A percentile compares a stretch with the other conserved stretches of the same genome.
Conservation (phyloP, 2,888 invertebrate genomes). For the Hetaerina titia region DNA sequence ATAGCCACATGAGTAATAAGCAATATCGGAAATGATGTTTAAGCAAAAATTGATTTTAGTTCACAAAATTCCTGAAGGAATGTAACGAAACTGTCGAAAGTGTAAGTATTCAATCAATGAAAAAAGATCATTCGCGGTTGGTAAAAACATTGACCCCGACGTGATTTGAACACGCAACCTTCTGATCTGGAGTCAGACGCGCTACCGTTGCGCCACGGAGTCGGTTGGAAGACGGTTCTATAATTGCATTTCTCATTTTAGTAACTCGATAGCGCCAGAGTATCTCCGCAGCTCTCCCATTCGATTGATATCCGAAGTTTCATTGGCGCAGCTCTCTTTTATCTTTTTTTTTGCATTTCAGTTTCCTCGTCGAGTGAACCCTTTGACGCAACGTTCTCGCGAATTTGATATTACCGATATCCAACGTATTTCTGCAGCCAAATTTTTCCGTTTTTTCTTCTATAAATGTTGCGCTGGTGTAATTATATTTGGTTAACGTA, state of each 20-base stretch:
- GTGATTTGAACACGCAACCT: constrained; percentile 47
- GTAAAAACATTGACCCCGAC: background rate
- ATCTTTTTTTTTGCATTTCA: background rate
- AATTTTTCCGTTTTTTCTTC: background rate
- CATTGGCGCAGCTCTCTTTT: background rate
- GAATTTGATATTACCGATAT: background rate
- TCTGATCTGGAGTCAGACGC: constrained; percentile 47
- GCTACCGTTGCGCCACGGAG: constrained; percentile 44
- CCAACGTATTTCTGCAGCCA: background rate
- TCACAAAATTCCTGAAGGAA: too few species aligned
- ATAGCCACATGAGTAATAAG: too few species aligned
- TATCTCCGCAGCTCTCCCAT: background rate
- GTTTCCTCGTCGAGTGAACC: background rate
- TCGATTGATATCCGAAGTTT: background rate
- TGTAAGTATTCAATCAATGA: too few species aligned
- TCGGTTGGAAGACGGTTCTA: background rate
- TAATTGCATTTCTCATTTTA: background rate
- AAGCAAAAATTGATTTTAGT: too few species aligned
- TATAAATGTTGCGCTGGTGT: too few species aligned
- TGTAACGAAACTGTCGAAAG: too few species aligned
- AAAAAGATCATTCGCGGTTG: background rate
- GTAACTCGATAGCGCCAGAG: background rate
- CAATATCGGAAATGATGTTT: too few species aligned
- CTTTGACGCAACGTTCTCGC: background rate
- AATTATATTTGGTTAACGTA: too few species aligned